These are phyloP conservation scores for Nephrotoma flavescens DNA, from an alignment of 2,888 invertebrate species.

Conservation along the genomic window DNA sequence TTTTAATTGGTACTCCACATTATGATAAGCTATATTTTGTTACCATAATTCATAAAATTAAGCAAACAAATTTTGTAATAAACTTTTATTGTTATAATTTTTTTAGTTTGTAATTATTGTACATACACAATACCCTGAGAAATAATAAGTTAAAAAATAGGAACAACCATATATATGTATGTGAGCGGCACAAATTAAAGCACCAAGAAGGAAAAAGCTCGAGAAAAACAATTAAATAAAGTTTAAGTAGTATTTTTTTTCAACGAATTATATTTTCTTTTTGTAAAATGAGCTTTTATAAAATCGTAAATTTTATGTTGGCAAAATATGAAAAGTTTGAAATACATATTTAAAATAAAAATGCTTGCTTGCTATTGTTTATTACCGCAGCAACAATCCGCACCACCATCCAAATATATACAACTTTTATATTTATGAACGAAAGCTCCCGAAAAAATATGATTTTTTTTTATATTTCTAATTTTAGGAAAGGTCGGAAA, in stretches of 20 bases:
- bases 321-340: background rate
- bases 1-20: background rate
- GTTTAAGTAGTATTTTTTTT: background rate
- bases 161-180: background rate
- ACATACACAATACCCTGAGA: background rate
- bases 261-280: background rate
- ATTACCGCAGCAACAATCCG: background rate
- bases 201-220: background rate
- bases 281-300: background rate
- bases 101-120: background rate
- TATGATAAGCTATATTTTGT: background rate
- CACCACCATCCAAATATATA: background rate
- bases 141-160: background rate
- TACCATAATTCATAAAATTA: background rate
- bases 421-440: background rate
- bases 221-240: background rate
- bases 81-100: background rate
- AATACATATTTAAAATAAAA: background rate
- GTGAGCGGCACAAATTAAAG: background rate
- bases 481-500: background rate
- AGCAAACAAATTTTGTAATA: background rate
- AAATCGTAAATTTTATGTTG: background rate
- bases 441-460: background rate
- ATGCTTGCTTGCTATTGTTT: background rate
- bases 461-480: background rate